A percentile compares a stretch with the other conserved stretches of the same genome.
These are phyloP conservation scores for Halcyon malimbica DNA, from an alignment of 2,113 vertebrate genomes.

Conservation along the genomic window DNA sequence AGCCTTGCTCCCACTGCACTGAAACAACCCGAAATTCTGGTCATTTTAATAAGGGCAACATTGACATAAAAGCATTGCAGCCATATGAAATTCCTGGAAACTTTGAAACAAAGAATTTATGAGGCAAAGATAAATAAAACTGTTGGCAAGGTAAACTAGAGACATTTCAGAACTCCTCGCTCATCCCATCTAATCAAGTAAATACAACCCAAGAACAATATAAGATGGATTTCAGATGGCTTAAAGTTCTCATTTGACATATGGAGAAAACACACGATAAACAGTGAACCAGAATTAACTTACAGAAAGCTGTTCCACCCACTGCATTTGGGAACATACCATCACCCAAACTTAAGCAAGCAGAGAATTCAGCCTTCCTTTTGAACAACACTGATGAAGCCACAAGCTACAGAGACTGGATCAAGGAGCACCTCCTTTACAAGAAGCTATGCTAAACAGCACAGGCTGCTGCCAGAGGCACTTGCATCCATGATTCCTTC, in stretches of 20 bases:
- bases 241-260: constrained; percentile 22
- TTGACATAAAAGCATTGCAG: not conserved
- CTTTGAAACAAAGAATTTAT: not conserved
- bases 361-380: not conserved
- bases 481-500: not conserved
- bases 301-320: constrained; percentile 10
- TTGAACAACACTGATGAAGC: not conserved
- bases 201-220: constrained; percentile 28
- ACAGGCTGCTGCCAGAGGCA: not conserved
- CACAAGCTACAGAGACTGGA: not conserved
- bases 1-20: not conserved
- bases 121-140: not conserved
- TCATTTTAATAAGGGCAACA: not conserved
- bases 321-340: constrained; percentile 27
- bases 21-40: not conserved
- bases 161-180: not conserved
- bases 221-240: not conserved
- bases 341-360: constrained; percentile 9
- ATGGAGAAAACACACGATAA: not conserved
- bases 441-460: not conserved
- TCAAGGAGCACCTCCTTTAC: not conserved
- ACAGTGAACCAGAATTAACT: constrained; percentile 40
- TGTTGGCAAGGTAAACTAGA: not conserved
- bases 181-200: not conserved
- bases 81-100: constrained; percentile 23